A percentile compares a stretch with the other conserved stretches of the same genome.
phyloP scores from a whole-genome alignment of 1,140 invertebrate species.

The Samia ricini region DNA sequence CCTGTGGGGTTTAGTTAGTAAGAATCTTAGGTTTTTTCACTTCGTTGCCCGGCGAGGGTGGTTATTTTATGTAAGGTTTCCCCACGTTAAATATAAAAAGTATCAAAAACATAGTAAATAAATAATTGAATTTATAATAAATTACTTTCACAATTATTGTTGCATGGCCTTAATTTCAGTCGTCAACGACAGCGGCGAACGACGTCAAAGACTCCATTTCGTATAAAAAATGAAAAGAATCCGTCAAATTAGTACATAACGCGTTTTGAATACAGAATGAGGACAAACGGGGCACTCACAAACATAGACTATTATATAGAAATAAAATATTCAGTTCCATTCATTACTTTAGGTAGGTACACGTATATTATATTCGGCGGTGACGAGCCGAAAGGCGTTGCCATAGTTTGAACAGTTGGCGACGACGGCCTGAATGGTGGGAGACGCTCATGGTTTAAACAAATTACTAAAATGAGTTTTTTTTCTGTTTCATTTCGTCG shows the following conservation, averaged over 20 bases:
- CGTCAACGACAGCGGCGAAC: slow-evolving; percentile 27
- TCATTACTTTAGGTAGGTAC: slow-evolving; percentile 54
- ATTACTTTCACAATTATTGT: neutral
- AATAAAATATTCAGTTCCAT: slow-evolving; percentile 75
- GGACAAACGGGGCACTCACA: slow-evolving; percentile 69
- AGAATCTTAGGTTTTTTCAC: too few species aligned
- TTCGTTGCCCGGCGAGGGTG: too few species aligned
- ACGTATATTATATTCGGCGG: slow-evolving; percentile 49
- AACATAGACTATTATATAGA: slow-evolving; percentile 53
- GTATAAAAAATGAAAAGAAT: slow-evolving; percentile 48
- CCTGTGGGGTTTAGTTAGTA: too few species aligned
- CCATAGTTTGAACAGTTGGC: slow-evolving; percentile 65
- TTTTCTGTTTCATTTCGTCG: slow-evolving; percentile 22
- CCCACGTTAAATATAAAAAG: too few species aligned
- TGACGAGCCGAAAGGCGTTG: slow-evolving; percentile 59
- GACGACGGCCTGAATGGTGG: slow-evolving; percentile 19
- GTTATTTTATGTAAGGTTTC: too few species aligned
- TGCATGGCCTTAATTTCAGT: slow-evolving; percentile 16
- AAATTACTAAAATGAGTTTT: slow-evolving; percentile 31
- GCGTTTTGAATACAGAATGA: slow-evolving; percentile 71
- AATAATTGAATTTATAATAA: slow-evolving; percentile 8
- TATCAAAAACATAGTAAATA: neutral
- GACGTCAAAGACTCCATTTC: slow-evolving; percentile 43
- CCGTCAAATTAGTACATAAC: slow-evolving; percentile 65
- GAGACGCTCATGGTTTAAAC: slow-evolving; percentile 32